phyloP scores from a whole-genome alignment of 2,888 invertebrate species.

The Lottia scabra region DNA sequence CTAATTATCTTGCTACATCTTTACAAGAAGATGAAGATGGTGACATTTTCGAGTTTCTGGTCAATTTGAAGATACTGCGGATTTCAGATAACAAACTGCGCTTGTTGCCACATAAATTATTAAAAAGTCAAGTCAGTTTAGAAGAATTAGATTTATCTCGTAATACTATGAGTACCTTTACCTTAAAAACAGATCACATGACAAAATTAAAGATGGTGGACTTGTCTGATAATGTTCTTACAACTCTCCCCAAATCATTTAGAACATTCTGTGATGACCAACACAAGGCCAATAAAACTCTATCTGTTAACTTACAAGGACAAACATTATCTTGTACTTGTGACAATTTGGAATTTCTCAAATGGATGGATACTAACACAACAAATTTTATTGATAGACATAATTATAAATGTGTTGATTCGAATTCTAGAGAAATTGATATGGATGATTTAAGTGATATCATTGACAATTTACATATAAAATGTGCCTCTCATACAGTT shows the following conservation, averaged over 20 bases:
- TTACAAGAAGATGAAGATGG: constrained; percentile 20
- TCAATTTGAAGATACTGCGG: constrained; percentile 10
- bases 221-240: constrained; percentile 18
- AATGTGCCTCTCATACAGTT: constrained; percentile 18
- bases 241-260: constrained; percentile 3
- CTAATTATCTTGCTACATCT: constrained; percentile 19
- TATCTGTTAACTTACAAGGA: constrained; percentile 14
- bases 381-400: constrained; percentile 14
- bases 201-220: constrained; percentile 15
- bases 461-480: constrained; percentile 2
- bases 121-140: constrained; percentile 10
- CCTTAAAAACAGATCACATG: constrained; percentile 17
- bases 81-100: constrained; percentile 23
- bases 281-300: neutral
- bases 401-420: constrained; percentile 19
- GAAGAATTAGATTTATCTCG: constrained; percentile 16
- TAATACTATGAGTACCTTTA: constrained; percentile 22
- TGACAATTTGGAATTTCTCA: constrained; percentile 18
- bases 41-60: constrained; percentile 16
- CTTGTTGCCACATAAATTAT: constrained; percentile 19
- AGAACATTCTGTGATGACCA: neutral
- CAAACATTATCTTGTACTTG: constrained; percentile 27
- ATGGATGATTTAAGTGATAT: neutral
- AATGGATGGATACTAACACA: constrained; percentile 25
- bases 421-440: neutral